Percentiles rank a stretch among this genome's conserved stretches.
These are phyloP conservation scores for Cyclophora albipunctata DNA, from an alignment of 2,888 invertebrate species.

Conservation along the genomic window DNA sequence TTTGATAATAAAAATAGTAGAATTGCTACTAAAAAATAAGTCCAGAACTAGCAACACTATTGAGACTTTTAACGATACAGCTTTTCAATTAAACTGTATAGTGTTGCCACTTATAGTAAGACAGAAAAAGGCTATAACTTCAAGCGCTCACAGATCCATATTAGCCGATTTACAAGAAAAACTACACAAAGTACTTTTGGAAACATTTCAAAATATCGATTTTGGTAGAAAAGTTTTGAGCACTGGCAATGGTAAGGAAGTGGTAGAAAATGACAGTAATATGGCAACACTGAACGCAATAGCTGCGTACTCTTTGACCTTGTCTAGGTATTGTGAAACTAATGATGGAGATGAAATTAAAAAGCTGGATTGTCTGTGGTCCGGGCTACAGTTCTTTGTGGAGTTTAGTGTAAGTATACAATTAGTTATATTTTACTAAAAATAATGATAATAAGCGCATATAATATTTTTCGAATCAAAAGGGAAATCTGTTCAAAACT, in stretches of 20 bases:
- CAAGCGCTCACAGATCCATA: slow-evolving; percentile 52
- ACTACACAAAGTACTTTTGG: slow-evolving; percentile 46
- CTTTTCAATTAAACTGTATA: slow-evolving; percentile 58
- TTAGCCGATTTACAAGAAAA: slow-evolving; percentile 61
- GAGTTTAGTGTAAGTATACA: slow-evolving; percentile 54
- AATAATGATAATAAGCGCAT: no score
- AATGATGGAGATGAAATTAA: slow-evolving; percentile 44
- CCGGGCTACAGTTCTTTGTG: slow-evolving; percentile 52
- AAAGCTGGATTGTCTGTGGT: slow-evolving; percentile 53
- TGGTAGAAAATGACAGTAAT: slow-evolving; percentile 37
- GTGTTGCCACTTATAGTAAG: slow-evolving; percentile 57
- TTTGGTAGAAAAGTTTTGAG: slow-evolving; percentile 34
- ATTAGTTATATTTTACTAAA: background rate
- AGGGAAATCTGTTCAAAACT: no score
- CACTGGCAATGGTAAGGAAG: slow-evolving; percentile 31
- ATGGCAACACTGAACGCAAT: slow-evolving; percentile 59
- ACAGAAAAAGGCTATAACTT: slow-evolving; percentile 54
- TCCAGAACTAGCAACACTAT: slow-evolving; percentile 33
- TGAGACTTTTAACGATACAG: slow-evolving; percentile 48
- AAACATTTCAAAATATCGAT: slow-evolving; percentile 53
- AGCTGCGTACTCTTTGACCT: slow-evolving; percentile 54
- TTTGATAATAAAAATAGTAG: slow-evolving; percentile 53
- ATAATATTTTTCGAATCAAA: no score
- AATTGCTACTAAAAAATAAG: slow-evolving; percentile 42
- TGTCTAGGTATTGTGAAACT: slow-evolving; percentile 59